Percentiles rank a stretch among this genome's conserved stretches.
These are phyloP conservation scores for Urosaurus nigricauda DNA, from an alignment of 2,797 vertebrate species.

Conservation along the genomic window DNA sequence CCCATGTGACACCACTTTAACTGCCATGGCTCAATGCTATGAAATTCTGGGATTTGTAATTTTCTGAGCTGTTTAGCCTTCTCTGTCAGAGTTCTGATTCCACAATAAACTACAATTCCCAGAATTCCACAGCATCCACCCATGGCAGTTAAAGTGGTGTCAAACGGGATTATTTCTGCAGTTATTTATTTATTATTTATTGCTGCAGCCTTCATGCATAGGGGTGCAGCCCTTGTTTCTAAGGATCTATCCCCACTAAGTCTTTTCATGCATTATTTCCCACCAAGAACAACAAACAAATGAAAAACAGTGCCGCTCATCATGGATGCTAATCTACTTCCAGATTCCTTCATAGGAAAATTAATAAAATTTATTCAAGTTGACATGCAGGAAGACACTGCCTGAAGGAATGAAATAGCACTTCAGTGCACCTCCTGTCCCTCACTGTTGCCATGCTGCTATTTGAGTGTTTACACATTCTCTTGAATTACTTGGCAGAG, in stretches of 20 bases:
- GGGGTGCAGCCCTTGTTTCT: not conserved
- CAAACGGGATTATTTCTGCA: too few relatives aligned
- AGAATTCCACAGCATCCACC: too few relatives aligned
- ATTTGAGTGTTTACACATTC: constrained; percentile 14
- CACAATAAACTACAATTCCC: too few relatives aligned
- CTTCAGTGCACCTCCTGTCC: not conserved
- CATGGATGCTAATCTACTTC: not conserved
- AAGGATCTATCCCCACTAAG: not conserved
- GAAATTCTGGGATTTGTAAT: too few relatives aligned
- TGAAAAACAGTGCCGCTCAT: not conserved
- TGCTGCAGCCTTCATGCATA: too few relatives aligned
- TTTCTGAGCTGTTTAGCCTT: too few relatives aligned
- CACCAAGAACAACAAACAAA: not conserved
- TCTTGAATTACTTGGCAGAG: constrained; percentile 12
- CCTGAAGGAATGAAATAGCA: not conserved
- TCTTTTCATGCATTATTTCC: not conserved
- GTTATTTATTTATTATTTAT: too few relatives aligned
- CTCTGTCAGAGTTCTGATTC: too few relatives aligned
- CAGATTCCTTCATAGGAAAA: not conserved
- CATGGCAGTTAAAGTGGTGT: too few relatives aligned
- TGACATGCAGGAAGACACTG: not conserved
- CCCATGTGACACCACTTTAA: constrained; percentile 2
- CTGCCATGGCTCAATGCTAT: not conserved
- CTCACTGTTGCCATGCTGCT: not conserved
- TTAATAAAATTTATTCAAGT: not conserved